Percentiles rank a stretch among this genome's conserved stretches.
These are phyloP conservation scores for Allolobophora icterica DNA, from an alignment of 2,888 invertebrate species.

Conservation along the genomic window DNA sequence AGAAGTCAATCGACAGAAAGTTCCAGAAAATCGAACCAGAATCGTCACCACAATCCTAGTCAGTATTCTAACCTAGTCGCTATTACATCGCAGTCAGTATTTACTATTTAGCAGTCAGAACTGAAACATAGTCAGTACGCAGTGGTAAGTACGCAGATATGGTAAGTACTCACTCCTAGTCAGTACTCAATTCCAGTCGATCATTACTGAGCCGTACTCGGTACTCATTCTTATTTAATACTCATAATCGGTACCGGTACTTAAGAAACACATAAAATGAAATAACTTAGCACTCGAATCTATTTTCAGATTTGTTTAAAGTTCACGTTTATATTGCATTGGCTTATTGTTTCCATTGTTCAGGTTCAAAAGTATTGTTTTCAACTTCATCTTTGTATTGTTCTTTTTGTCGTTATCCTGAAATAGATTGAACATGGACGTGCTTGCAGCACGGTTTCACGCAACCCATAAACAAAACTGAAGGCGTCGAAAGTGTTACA, in stretches of 20 bases:
- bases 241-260: neutral
- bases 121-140: neutral
- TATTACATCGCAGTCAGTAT: neutral
- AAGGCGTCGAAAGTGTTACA: neutral
- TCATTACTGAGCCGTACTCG: neutral
- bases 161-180: too few species aligned
- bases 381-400: too few species aligned
- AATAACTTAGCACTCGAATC: neutral
- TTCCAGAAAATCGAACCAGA: conserved; percentile 19
- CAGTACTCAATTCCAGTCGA: too few species aligned
- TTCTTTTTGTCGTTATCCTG: neutral
- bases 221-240: neutral
- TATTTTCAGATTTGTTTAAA: too few species aligned
- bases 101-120: neutral
- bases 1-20: neutral
- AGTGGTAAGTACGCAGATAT: too few species aligned
- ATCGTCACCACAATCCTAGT: neutral
- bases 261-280: neutral
- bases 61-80: neutral
- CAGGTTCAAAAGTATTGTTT: too few species aligned
- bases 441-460: neutral
- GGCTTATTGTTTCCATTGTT: too few species aligned
- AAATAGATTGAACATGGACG: neutral
- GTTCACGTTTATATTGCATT: too few species aligned
- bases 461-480: neutral